phyloP scores from a whole-genome alignment of 2,113 vertebrate genomes.

The Calyptomena viridis region DNA sequence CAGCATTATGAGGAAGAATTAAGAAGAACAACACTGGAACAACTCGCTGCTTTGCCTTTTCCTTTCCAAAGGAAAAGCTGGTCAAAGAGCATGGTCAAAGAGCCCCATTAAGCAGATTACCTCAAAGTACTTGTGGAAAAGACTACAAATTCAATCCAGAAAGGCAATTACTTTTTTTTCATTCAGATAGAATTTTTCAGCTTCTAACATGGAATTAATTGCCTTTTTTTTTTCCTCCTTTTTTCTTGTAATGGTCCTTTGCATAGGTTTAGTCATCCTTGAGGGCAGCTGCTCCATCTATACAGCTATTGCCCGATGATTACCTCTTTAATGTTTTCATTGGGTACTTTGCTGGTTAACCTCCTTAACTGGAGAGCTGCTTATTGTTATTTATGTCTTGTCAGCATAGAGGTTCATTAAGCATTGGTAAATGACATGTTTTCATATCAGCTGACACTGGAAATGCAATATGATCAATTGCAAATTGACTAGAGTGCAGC shows the following conservation, averaged over 20 bases:
- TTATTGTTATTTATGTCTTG: constrained; percentile 60
- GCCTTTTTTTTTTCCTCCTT: background rate
- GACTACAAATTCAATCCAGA: background rate
- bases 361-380: constrained; percentile 51
- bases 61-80: background rate
- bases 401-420: constrained; percentile 50
- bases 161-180: background rate
- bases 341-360: constrained; percentile 39
- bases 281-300: background rate
- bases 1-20: background rate
- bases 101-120: background rate
- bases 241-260: background rate
- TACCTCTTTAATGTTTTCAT: constrained; percentile 30
- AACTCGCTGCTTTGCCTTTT: background rate
- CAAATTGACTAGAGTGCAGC: constrained; percentile 36
- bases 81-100: background rate
- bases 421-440: constrained; percentile 26
- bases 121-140: background rate
- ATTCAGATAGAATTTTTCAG: constrained; percentile 10
- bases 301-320: constrained; percentile 29
- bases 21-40: background rate
- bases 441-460: constrained; percentile 40
- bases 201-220: constrained; percentile 12
- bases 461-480: constrained; percentile 39
- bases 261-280: constrained; percentile 4